Percentiles rank a stretch among this genome's conserved stretches.
These are phyloP conservation scores for Alca torda DNA, from an alignment of 2,797 vertebrate genomes.

Conservation along the genomic window DNA sequence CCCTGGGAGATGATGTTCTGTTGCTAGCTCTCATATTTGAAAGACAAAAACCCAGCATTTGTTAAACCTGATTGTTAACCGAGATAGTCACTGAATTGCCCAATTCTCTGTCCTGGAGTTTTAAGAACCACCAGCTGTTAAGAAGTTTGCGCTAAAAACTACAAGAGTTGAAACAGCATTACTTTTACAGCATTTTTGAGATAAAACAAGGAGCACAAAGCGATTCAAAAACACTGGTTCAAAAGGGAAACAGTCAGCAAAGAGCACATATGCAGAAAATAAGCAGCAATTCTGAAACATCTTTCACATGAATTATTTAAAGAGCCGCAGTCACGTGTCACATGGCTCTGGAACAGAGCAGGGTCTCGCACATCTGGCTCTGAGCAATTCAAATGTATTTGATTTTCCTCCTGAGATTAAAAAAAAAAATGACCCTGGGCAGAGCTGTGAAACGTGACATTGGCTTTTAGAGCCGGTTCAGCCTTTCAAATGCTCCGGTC, in stretches of 20 bases:
- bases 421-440: not conserved
- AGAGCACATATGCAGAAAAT: conserved; percentile 30
- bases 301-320: conserved; percentile 33
- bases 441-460: conserved; percentile 35
- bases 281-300: conserved; percentile 37
- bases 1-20: not conserved
- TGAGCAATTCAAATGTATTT: not conserved
- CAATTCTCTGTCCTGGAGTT: not conserved
- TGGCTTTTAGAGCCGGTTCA: conserved; percentile 23
- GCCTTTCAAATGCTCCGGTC: conserved; percentile 51
- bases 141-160: not conserved
- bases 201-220: conserved; percentile 7
- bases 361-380: not conserved
- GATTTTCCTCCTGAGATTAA: not conserved
- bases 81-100: not conserved
- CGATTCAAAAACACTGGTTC: not conserved
- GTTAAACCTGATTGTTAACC: not conserved
- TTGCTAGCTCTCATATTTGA: not conserved
- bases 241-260: conserved; percentile 36
- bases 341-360: conserved; percentile 40
- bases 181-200: not conserved
- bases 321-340: conserved; percentile 29
- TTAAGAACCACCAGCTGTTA: conserved; percentile 25
- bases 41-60: not conserved
- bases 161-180: not conserved